A percentile compares a stretch with the other conserved stretches of the same genome.
These are phyloP conservation scores for Octodon degus DNA, from an alignment of 2,113 vertebrate genomes.

Conservation along the genomic window DNA sequence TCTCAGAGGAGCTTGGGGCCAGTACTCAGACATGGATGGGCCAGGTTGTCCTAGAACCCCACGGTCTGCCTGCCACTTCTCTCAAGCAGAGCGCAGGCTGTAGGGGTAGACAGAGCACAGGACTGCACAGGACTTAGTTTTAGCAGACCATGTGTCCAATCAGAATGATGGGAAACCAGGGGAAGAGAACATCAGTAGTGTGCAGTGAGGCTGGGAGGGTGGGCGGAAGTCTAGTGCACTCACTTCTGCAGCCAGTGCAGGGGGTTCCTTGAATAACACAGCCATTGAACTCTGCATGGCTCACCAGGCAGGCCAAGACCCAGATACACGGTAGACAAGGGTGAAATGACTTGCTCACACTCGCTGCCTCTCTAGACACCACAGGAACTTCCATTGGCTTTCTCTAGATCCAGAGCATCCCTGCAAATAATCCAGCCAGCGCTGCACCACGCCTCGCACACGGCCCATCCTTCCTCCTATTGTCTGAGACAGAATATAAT, in stretches of 20 bases:
- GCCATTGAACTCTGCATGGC: fast-evolving
- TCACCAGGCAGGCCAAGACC: neutral
- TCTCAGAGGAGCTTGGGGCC: neutral
- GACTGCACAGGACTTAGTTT: fast-evolving
- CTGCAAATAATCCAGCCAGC: neutral
- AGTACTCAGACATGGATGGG: neutral
- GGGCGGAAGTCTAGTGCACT: fast-evolving
- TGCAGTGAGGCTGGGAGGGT: neutral
- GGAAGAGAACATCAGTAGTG: neutral
- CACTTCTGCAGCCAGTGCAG: too few species aligned
- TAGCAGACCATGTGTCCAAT: neutral
- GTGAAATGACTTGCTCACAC: neutral
- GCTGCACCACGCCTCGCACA: neutral
- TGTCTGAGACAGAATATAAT: neutral
- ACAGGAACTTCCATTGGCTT: neutral
- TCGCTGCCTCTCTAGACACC: neutral
- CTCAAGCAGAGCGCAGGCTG: neutral
- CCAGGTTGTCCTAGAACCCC: neutral
- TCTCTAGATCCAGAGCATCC: neutral
- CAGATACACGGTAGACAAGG: neutral
- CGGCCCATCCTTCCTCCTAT: neutral
- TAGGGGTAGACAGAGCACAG: neutral
- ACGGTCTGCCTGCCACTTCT: neutral
- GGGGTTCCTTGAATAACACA: fast-evolving
- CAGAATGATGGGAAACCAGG: neutral